A percentile compares a stretch with the other conserved stretches of the same genome.
Evolutionary conservation across 2,888 invertebrate species (phyloP).

Genomic region (Xylota sylvarum): DNA sequence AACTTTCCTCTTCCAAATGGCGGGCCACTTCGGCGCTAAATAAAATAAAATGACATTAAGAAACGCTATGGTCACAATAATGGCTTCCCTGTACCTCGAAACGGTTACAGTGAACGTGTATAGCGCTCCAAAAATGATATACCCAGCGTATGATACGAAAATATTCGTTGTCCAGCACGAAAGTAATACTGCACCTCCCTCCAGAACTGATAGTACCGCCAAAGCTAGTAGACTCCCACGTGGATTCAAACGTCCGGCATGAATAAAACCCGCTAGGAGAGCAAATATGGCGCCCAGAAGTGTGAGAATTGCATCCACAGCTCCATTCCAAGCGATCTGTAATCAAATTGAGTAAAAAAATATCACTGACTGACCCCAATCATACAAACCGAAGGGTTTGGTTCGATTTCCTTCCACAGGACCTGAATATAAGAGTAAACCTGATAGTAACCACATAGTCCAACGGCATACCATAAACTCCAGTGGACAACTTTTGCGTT

Average conservation of each 20-base stretch:
- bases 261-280: slow-evolving; percentile 85
- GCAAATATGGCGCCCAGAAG: slow-evolving; percentile 88
- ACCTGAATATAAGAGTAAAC: slow-evolving; percentile 90
- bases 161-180: slow-evolving; percentile 87
- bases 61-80: background rate
- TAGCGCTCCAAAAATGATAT: slow-evolving; percentile 90
- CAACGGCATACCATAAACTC: slow-evolving; percentile 92
- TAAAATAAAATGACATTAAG: background rate
- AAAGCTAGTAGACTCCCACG: slow-evolving; percentile 85
- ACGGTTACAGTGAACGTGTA: slow-evolving; percentile 88
- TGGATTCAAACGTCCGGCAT: slow-evolving; percentile 81
- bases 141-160: slow-evolving; percentile 90
- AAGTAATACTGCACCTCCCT: slow-evolving; percentile 86
- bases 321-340: slow-evolving; percentile 88
- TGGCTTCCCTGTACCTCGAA: slow-evolving; percentile 79
- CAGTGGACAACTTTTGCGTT: slow-evolving; percentile 88
- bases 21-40: slow-evolving; percentile 94
- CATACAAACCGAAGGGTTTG: slow-evolving; percentile 81
- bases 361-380: background rate
- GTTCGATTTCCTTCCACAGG: slow-evolving; percentile 88
- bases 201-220: slow-evolving; percentile 85
- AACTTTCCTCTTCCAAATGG: slow-evolving; percentile 92
- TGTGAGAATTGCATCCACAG: slow-evolving; percentile 92
- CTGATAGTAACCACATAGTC: slow-evolving; percentile 90
- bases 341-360: background rate